Evolutionary conservation across 2,113 vertebrate genomes (phyloP), one percentile per base, ranked within the genome.

Genomic region (Alethe diademata): DNA sequence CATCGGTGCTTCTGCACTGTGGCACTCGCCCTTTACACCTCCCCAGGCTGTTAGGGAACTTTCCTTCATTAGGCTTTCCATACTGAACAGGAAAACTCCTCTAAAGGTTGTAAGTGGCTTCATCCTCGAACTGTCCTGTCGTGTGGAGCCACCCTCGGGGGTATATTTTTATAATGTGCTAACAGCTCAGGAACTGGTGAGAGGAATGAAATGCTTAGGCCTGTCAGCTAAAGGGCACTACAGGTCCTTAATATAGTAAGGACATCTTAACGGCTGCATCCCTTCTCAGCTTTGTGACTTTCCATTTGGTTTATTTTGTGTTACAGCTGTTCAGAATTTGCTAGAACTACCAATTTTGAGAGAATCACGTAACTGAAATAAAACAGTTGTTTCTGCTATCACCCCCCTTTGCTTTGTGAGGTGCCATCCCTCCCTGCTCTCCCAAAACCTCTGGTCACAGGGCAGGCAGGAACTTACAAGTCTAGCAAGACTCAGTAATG

Each of bases 381-480:
- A 78, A 58, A 13, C 0, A 28, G 19, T 29, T 0, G 8, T 48
- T 51, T 60, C 36, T 75, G 50, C 28, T 3, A 0, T 50, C 9
- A 48, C 11, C 8, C 9, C 3, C 3, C 7, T 18, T 72, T 50
- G 28, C 48, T 86, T 65, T 8, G 2, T 40, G 51, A 69, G 23
- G 14, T 33, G 20, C 12, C 23, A 8, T 31, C 14, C 13, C 7
- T 54, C 6, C 6, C 12, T 38, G 14, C 22, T 66, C 29, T 35
- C 18, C 29, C 11, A 0, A 8, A 43, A 36, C 40, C 11, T 38
- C 35, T 56, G 0, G 0, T 33, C 12, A 9, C 1, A 36, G 3
- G 56, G 8, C 57, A 36, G 38, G 47, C 47, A 76, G 38, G 47
- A 66, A 60, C 13, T 38, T 74, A 53, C 35, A 82, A 81, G 42